A percentile compares a stretch with the other conserved stretches of the same genome.
phyloP scores from a whole-genome alignment of 1,140 invertebrate species.

The Manduca sexta region DNA sequence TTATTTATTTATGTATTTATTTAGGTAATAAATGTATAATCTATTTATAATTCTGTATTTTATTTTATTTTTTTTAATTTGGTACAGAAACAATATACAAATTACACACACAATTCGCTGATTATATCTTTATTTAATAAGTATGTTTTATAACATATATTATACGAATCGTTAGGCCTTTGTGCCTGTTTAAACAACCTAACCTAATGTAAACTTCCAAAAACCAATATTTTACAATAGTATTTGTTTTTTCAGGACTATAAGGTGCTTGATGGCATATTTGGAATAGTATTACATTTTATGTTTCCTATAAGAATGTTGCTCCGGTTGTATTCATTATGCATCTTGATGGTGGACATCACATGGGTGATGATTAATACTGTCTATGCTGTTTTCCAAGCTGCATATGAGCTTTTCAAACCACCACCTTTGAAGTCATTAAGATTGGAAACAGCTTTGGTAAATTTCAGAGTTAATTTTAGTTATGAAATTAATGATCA shows the following conservation, averaged over 20 bases:
- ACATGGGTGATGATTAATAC: conserved; percentile 70
- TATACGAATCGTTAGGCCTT: too few species aligned
- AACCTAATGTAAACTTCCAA: too few species aligned
- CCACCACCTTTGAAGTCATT: conserved; percentile 75
- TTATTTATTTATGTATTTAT: conserved; percentile 3
- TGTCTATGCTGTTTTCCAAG: conserved; percentile 70
- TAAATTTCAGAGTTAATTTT: conserved; percentile 44
- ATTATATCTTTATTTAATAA: too few species aligned
- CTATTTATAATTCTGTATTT: too few species aligned
- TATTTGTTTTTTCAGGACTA: conserved; percentile 36
- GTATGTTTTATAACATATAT: too few species aligned
- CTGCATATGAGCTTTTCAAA: conserved; percentile 70
- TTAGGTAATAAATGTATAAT: too few species aligned
- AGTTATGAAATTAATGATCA: too few species aligned
- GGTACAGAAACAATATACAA: too few species aligned
- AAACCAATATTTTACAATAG: too few species aligned
- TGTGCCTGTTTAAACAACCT: too few species aligned
- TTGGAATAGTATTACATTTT: conserved; percentile 36
- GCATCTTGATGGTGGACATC: conserved; percentile 73
- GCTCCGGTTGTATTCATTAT: conserved; percentile 72
- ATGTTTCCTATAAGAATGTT: conserved; percentile 73
- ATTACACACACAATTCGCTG: too few species aligned
- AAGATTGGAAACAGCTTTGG: conserved; percentile 76
- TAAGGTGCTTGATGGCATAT: conserved; percentile 20
- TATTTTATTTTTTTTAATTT: too few species aligned